Conservation (phyloP, 2,797 vertebrate genomes). For the Aphelocoma californica region DNA sequence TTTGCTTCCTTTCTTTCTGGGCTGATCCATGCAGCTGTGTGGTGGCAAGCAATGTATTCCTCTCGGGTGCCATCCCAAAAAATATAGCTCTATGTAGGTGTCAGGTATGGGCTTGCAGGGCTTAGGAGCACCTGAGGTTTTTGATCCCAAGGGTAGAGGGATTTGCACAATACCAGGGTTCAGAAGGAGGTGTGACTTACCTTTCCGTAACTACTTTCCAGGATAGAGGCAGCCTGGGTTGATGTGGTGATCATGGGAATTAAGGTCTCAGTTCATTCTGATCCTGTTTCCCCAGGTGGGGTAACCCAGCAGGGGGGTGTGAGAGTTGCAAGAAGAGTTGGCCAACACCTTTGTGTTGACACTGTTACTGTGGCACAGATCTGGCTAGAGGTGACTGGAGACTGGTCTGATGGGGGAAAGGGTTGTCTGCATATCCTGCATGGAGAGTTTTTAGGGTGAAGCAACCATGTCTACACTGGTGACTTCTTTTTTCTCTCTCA, state of each 20-base stretch:
- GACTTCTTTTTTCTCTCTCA: background rate
- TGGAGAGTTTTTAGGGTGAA: background rate
- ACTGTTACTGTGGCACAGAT: background rate
- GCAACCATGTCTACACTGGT: background rate
- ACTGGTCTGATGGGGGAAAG: background rate
- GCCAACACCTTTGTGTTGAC: rapidly evolving
- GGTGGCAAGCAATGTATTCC: background rate
- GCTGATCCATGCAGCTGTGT: background rate
- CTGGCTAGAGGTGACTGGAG: background rate
- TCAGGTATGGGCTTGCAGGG: background rate
- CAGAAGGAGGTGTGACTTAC: background rate
- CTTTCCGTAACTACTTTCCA: background rate
- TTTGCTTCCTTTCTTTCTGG: background rate
- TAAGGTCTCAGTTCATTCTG: background rate
- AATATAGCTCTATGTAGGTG: background rate
- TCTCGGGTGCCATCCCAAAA: rapidly evolving
- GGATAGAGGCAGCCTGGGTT: background rate
- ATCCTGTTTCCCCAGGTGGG: background rate
- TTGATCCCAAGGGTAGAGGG: background rate
- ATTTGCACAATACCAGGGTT: background rate
- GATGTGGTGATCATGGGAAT: background rate
- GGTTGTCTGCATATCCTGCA: background rate
- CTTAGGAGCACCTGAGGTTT: background rate
- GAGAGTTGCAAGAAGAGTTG: background rate
- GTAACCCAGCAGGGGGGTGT: background rate